phyloP scores from a whole-genome alignment of 2,888 invertebrate genomes.

The Gryllus longicercus region DNA sequence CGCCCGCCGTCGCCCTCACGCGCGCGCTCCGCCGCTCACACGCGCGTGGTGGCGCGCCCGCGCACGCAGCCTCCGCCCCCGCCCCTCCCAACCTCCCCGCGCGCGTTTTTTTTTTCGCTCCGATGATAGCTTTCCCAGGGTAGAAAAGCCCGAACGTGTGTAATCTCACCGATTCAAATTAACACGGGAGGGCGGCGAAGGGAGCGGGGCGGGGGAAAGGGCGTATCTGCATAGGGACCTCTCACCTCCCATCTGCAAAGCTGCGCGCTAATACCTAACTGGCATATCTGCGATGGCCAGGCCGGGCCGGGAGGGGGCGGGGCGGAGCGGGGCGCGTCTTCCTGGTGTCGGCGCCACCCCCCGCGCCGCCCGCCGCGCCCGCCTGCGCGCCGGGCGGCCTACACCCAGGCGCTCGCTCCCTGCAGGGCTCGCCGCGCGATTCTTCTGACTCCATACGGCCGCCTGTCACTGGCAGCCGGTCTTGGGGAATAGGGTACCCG shows the following conservation, averaged over 20 bases:
- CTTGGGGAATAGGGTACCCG: background rate
- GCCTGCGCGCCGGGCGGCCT: too few species aligned
- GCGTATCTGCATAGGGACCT: constrained; percentile 1
- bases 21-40: constrained; percentile 20
- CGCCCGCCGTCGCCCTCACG: constrained; percentile 24
- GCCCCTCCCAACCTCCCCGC: constrained; percentile 11
- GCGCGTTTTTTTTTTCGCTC: background rate
- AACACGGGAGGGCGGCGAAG: constrained; percentile 46
- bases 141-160: constrained; percentile 43
- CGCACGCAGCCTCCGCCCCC: constrained; percentile 20
- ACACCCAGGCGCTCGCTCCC: too few species aligned
- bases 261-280: constrained; percentile 17
- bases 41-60: constrained; percentile 12
- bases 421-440: background rate
- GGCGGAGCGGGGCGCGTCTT: background rate
- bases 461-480: background rate
- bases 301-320: background rate
- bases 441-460: background rate
- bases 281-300: constrained; percentile 9
- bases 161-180: constrained; percentile 62
- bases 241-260: constrained; percentile 1
- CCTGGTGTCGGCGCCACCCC: background rate
- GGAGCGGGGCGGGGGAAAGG: constrained; percentile 5
- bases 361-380: too few species aligned
- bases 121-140: constrained; percentile 28